Percentiles rank a stretch among this genome's conserved stretches.
Conservation (phyloP, 2,888 invertebrate species). For the Tetranychus truncatus region DNA sequence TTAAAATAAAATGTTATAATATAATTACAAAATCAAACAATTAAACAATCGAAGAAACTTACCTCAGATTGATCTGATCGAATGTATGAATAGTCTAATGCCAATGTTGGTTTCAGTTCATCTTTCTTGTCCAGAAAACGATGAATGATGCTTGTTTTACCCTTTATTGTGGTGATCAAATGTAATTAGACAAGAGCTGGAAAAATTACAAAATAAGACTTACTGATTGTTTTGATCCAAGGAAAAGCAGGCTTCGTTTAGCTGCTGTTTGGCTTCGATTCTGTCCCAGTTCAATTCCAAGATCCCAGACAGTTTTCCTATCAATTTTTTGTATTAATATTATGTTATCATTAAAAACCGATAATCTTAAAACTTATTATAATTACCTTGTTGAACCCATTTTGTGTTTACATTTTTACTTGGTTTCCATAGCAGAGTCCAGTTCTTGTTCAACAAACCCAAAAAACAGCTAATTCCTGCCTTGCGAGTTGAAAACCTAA, state of each 20-base stretch:
- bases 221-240: neutral
- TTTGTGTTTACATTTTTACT: neutral
- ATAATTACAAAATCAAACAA: neutral
- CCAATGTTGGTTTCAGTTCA: conserved; percentile 52
- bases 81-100: conserved; percentile 68
- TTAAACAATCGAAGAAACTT: neutral
- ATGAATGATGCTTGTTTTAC: conserved; percentile 59
- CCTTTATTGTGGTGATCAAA: conserved; percentile 30
- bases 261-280: neutral
- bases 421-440: neutral
- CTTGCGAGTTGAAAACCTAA: too few species aligned
- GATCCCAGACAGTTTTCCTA: neutral
- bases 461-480: neutral
- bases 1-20: conserved; percentile 22
- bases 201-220: neutral
- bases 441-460: neutral
- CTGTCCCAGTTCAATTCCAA: neutral
- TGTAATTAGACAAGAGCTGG: neutral
- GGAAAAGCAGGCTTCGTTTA: neutral
- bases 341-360: neutral
- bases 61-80: conserved; percentile 38
- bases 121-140: conserved; percentile 60
- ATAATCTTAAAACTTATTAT: neutral
- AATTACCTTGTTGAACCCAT: neutral
- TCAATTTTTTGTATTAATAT: neutral